Evolutionary conservation across 2,888 invertebrate genomes (phyloP), one percentile per base, ranked within the genome.

Genomic region (Eugnorisma glareosa): DNA sequence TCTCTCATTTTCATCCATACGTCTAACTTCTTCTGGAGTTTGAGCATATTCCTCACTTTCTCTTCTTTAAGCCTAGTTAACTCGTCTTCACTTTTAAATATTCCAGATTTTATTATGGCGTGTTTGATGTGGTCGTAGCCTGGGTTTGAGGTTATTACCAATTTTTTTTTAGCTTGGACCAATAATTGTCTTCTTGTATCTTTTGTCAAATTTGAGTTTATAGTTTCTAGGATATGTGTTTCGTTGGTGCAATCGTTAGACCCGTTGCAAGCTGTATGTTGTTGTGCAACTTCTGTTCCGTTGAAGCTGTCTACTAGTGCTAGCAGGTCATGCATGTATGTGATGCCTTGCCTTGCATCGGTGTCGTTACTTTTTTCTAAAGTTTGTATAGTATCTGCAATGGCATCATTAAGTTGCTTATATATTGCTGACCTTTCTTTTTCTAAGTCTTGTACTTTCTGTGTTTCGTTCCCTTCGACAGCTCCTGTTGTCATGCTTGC

Each of bases 1-100:
- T 84, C 68, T 37, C 73, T 80, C 43, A 74, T 15, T 51, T 54
- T 61, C 68, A 83, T 37, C 83, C 83, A 83, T 3, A 4, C 48
- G 21, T 84, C 74, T 48, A 83, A n/a, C 24, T 67, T 84, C 35
- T 31, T 21, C 24, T 83, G 76, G 2, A 84, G 59, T 18, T 1
- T 0, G 0, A 81, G 11, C 2, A 80, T 35, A 13, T 66, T 81
- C 21, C 54, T 66, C 24, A 77, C 18, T 24, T 68, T 76, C 2
- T 59, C 71, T 3, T 72, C 48, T 28, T 24, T 73, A 13, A 31
- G 5, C 51, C 0, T 48, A 3, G 6, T 6, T 37, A 79, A 0
- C 0, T 79, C 28, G 0, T 43, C 57, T 0, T 1, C n/a, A 21
- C 10, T 43, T 35, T 61, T 67, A 6, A 40, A 37, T 2, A 37